Evolutionary conservation across 1,140 invertebrate genomes (phyloP).

Genomic region (Nebria ingens): DNA sequence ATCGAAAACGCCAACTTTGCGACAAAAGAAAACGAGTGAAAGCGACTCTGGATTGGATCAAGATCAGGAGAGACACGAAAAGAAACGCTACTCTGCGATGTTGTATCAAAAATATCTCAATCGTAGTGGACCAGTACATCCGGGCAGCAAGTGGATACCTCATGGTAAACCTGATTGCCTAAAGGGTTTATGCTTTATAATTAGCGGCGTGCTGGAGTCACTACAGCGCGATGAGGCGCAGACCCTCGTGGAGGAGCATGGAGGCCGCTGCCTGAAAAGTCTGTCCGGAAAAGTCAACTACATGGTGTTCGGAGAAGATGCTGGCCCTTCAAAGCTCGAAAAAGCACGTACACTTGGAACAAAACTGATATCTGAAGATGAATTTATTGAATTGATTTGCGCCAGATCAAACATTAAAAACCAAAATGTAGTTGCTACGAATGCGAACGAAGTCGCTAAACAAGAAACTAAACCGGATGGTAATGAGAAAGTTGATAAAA

Average conservation of each 20-base stretch:
- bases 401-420: constrained; percentile 37
- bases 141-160: constrained; percentile 73
- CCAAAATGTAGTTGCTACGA: constrained; percentile 12
- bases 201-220: constrained; percentile 83
- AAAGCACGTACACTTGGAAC: constrained; percentile 65
- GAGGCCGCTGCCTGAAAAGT: constrained; percentile 61
- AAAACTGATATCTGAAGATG: constrained; percentile 70
- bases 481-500: constrained; percentile 15
- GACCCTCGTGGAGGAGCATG: constrained; percentile 64
- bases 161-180: constrained; percentile 66
- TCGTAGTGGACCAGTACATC: constrained; percentile 62
- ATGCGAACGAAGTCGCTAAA: constrained; percentile 12
- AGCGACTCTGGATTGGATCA: constrained; percentile 30
- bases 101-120: constrained; percentile 63
- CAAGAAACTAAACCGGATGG: constrained; percentile 14
- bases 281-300: constrained; percentile 72
- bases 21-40: constrained; percentile 17
- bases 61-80: constrained; percentile 53
- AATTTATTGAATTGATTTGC: constrained; percentile 68
- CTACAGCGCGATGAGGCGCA: constrained; percentile 73
- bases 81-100: constrained; percentile 47
- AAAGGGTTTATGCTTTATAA: constrained; percentile 64
- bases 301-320: constrained; percentile 70
- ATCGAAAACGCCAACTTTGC: constrained; percentile 13
- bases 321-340: constrained; percentile 70